phyloP scores from a whole-genome alignment of 1,140 invertebrate genomes.

The Habropoda laboriosa region DNA sequence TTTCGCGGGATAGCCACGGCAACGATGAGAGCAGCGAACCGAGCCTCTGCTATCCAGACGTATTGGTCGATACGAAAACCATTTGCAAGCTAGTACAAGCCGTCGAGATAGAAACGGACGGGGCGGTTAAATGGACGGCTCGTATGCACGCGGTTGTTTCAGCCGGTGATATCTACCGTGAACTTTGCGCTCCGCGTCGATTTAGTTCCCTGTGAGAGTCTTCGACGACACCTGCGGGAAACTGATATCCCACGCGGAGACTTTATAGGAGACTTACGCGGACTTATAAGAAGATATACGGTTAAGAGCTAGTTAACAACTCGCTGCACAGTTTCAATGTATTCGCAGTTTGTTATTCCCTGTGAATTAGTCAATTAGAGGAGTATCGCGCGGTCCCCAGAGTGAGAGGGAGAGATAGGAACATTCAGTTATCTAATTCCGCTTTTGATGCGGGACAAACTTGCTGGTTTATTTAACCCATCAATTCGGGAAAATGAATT shows the following conservation, averaged over 20 bases:
- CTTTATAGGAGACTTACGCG: slow-evolving; percentile 38
- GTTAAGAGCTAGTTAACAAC: slow-evolving; percentile 4
- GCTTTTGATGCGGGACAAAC: not conserved
- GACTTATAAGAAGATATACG: slow-evolving; percentile 39
- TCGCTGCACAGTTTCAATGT: no score
- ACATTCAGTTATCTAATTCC: no score
- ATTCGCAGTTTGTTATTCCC: not conserved
- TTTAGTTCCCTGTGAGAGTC: slow-evolving; percentile 1
- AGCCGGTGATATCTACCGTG: slow-evolving; percentile 29
- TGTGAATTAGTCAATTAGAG: not conserved
- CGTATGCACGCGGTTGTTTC: slow-evolving; percentile 18
- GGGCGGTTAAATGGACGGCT: slow-evolving; percentile 1
- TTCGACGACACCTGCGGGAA: slow-evolving; percentile 41
- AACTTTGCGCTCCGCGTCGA: slow-evolving; percentile 28
- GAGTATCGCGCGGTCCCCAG: not conserved
- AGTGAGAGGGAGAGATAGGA: not conserved
- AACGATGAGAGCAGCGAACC: not conserved
- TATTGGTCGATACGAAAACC: slow-evolving; percentile 18
- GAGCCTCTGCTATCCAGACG: not conserved
- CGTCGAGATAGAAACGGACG: not conserved
- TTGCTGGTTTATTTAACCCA: no score
- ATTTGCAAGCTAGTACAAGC: slow-evolving; percentile 8
- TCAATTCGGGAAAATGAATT: no score
- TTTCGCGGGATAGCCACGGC: not conserved
- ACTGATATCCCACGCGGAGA: slow-evolving; percentile 37